Evolutionary conservation across 2,113 vertebrate genomes (phyloP).

Genomic region (Lanius ludovicianus): DNA sequence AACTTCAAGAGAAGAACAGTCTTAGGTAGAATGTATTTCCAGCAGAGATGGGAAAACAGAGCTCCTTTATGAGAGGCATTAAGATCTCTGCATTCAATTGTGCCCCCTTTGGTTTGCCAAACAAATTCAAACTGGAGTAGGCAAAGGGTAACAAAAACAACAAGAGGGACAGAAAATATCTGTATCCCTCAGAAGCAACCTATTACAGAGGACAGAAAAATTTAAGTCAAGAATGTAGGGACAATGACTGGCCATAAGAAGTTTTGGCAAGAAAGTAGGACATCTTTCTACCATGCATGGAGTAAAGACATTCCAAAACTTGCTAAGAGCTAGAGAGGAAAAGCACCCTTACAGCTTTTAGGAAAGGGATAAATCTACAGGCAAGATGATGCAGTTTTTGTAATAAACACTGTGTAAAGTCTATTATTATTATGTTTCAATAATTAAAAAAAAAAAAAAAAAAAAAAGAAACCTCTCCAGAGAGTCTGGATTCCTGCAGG

Average conservation of each 20-base stretch:
- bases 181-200: neutral
- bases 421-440: neutral
- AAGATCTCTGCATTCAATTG: neutral
- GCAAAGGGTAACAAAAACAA: neutral
- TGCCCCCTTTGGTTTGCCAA: neutral
- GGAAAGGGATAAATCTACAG: neutral
- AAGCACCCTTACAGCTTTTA: neutral
- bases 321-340: neutral
- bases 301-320: neutral
- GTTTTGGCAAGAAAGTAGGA: neutral
- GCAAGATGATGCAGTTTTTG: neutral
- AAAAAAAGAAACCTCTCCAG: neutral
- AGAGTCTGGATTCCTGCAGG: neutral
- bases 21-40: neutral
- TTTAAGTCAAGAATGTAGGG: neutral
- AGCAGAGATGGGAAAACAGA: neutral
- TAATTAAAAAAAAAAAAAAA: neutral
- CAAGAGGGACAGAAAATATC: neutral
- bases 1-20: neutral
- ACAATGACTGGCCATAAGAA: neutral
- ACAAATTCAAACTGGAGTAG: neutral
- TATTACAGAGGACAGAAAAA: neutral
- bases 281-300: neutral
- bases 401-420: neutral
- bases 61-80: neutral